Evolutionary conservation across 2,113 vertebrate species (phyloP), one percentile per base, ranked within the genome.

Genomic region (Mugil cephalus): DNA sequence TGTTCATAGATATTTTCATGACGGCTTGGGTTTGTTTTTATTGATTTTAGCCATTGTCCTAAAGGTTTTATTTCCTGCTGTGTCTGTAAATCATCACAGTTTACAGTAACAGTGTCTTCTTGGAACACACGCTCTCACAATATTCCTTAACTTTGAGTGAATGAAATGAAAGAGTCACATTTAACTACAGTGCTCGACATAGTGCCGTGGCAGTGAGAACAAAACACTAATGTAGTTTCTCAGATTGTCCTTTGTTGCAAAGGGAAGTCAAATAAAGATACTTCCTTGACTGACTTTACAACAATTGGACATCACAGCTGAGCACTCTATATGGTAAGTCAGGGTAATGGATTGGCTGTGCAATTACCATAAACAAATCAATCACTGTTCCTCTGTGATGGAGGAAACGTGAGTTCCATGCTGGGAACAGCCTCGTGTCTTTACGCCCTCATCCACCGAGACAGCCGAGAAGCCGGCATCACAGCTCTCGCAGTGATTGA

Each of bases 341-440:
- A 60, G 63, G 61, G 69, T 79, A 85, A 87, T 74, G 54, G 67
- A 86, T 83, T 30, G 48, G 40, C 54, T 46, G 47, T 54, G 10
- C 8, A 13, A 88, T 87, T 78, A 79, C 53, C 73, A 88, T 85
- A 81, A 85, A 85, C 75, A 72, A 64, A 90, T 89, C 89, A 83
- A 90, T 89, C 84, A 88, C 8, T 43, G 72, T 52, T 47, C 39
- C 18, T 60, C 40, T 39, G 50, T 3, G 13, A 64, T 67, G 51
- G 69, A 52, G 59, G 48, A 79, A 80, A 77, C 52, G 52, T 66
- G 64, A 78, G 55, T 6, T 5, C 58, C 71, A 55, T 18, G 52
- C 74, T 54, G 62, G 24, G 69, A 74, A 53, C 40, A 0, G 75
- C 77, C 74, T 47, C 46, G 18, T 51, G 60, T 60, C 46, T 56